Evolutionary conservation across 2,113 vertebrate genomes (phyloP), one percentile per base, ranked within the genome.

Genomic region (Polypterus senegalus): DNA sequence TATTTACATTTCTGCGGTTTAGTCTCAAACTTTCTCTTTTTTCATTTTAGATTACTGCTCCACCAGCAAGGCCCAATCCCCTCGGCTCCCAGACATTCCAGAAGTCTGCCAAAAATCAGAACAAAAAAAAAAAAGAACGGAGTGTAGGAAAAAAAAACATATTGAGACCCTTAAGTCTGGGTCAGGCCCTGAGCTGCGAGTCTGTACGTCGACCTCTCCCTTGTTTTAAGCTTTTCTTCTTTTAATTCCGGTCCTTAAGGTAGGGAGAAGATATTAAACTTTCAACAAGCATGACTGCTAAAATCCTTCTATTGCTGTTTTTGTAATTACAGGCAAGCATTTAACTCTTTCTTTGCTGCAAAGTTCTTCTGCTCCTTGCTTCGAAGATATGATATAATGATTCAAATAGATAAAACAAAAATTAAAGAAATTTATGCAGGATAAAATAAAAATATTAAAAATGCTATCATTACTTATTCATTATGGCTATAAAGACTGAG

Each of bases 1-100:
- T 92, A 88, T 92, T 92, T 92, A 92, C 90, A 91, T 92, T 92
- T 91, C 89, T 92, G 90, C 88, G 90, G 90, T 92, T 89, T 88
- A 82, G 88, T 90, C 89, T 92, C 89, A 86, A 89, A 91, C 91
- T 91, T 92, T 91, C 88, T 87, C 68, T 69, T 89, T 88, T 80
- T 85, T 88, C 81, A 73, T 82, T 88, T 86, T 84, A 88, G 82
- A 83, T 88, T 86, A 81, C 83, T 87, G 79, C 82, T 81, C 80
- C 79, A 72, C 83, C 86, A 90, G 86, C 81, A 86, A 86, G 85
- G 85, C 86, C 59, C 70, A 64, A 63, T 65, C 65, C 66, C 79
- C 86, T 86, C 74, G 79, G 81, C 84, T 90, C 84, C 88, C 86
- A 92, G 91, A 92, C 91, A 92, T 92, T 92, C 91, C 89, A 82